Evolutionary conservation across 2,888 invertebrate genomes (phyloP).

Genomic region (Clanis bilineata): DNA sequence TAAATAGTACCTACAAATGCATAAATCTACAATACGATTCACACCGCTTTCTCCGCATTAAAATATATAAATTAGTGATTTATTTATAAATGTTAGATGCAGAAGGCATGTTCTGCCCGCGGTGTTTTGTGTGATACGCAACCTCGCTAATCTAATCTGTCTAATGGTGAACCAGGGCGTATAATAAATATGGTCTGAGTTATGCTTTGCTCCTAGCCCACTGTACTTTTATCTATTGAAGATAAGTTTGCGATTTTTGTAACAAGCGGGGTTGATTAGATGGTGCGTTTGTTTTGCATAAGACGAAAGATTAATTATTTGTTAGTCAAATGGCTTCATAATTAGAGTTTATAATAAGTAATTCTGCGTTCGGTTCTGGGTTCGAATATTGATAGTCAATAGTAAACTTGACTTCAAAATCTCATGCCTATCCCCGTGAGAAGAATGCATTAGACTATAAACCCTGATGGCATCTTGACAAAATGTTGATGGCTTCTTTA

Average conservation of each 20-base stretch:
- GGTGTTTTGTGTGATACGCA: conserved; percentile 58
- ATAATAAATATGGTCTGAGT: conserved; percentile 58
- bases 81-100: conserved; percentile 38
- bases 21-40: not conserved
- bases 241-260: conserved; percentile 4
- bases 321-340: no score
- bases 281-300: not conserved
- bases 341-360: no score
- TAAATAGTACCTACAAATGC: not conserved
- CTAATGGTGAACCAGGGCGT: conserved; percentile 45
- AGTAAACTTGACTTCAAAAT: no score
- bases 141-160: conserved; percentile 60
- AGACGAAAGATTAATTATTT: no score
- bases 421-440: no score
- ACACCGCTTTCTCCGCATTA: conserved; percentile 23
- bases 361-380: no score
- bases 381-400: no score
- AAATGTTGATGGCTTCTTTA: no score
- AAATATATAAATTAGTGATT: conserved; percentile 43
- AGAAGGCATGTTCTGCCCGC: conserved; percentile 23
- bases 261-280: not conserved
- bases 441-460: no score
- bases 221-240: conserved; percentile 13
- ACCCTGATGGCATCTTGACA: no score
- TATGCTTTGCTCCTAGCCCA: conserved; percentile 7